Base-by-base conservation (phyloP, 2,113 vertebrate species). In the Ptyas mucosa region DNA sequence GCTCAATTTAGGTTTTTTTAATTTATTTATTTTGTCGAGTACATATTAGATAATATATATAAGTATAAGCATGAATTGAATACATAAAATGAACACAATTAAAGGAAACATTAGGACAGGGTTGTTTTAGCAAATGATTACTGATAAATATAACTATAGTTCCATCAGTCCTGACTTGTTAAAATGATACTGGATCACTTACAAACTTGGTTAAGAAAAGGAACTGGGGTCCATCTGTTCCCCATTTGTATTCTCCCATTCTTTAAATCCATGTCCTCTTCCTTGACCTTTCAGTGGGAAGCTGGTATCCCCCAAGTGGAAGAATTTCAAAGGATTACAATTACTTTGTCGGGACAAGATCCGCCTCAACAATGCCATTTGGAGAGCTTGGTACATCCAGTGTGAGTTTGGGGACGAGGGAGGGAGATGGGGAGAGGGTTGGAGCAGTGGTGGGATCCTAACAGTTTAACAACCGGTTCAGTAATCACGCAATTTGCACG, bases 361-460 rank as follows among this genome's bases (percentile, higher is more conserved):
- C 91, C 99, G 99, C 4, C 98, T 99, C 95, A 99, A 99, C 97
- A 99, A 99, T 0, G 99, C 98, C 1, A 99, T 99, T 97, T 99
- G 99, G 99, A 99, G 99, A 97, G 99, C 99, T 0, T 99, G 99
- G 99, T 99, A 99, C 95, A 99, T 98, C 94, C 99, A 99, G 94
- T 99, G 99, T 99, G 97, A 99, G 99, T 98, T 95, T 2, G 29
- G 43, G 24, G 55, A 14, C 20, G 34, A 24, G 20, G 61, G 49
- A 5, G 61, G 10, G 11, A 0, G 46, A 9, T 10, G 21, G 3
- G 51, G 6, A 61, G 58, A 26, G 75, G 46, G 46, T 3, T 8
- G 18, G 24, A 18, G 53, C 51, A 52, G 51, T 52, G 51, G 51
- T 52, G 51, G 51, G 43, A 46, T 46, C 43, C 43, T 46, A 3